Evolutionary conservation across 2,888 invertebrate genomes (phyloP).

Genomic region (Pristionchus mayeri): DNA sequence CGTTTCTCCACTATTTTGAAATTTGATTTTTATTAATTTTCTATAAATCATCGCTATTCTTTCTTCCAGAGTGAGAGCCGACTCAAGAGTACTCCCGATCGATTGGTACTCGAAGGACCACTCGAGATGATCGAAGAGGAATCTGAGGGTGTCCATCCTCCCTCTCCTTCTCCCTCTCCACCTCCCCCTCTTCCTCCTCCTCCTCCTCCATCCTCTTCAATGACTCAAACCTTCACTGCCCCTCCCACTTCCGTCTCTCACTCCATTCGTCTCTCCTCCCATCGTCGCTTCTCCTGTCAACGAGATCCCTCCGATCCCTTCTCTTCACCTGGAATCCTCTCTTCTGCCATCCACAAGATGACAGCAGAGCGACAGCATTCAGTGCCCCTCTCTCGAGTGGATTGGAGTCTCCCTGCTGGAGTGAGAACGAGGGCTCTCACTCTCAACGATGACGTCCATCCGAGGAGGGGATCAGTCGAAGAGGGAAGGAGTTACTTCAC

Average conservation of each 20-base stretch:
- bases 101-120: background rate
- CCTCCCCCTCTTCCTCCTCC: background rate
- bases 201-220: background rate
- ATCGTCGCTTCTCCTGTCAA: conserved; percentile 33
- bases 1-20: too few relatives aligned
- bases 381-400: background rate
- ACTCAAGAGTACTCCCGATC: background rate
- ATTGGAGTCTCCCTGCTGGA: background rate
- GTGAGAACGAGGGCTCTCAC: background rate
- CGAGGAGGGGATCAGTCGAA: background rate
- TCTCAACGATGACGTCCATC: background rate
- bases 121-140: background rate
- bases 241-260: background rate
- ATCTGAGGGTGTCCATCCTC: background rate
- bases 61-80: background rate
- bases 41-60: background rate
- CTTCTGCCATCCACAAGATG: background rate
- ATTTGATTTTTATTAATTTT: background rate
- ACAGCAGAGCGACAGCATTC: background rate
- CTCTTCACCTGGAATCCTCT: background rate
- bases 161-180: background rate
- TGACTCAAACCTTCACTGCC: conserved; percentile 8
- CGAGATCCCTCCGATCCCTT: background rate
- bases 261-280: background rate
- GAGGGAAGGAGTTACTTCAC: background rate